Evolutionary conservation across 2,888 invertebrate species (phyloP).

Genomic region (Ochropleura leucogaster): DNA sequence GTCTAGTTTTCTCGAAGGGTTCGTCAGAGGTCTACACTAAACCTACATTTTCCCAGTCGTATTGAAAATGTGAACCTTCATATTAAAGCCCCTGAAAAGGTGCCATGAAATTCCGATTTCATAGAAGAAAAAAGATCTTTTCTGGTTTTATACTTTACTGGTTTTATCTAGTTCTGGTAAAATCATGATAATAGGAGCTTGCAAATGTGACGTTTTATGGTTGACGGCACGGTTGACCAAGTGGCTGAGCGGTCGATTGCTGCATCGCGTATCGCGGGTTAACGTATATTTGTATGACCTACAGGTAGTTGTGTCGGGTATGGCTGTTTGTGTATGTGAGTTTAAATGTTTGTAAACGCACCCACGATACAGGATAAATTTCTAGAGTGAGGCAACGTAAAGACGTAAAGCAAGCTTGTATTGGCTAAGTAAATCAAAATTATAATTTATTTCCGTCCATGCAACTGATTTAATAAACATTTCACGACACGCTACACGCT

Average conservation of each 20-base stretch:
- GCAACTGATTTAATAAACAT: neutral
- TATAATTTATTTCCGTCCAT: neutral
- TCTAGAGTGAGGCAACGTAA: too few relatives aligned
- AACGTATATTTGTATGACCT: too few relatives aligned
- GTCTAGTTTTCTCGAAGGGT: neutral
- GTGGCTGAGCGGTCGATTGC: too few relatives aligned
- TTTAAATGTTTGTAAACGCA: too few relatives aligned
- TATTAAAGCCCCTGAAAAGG: neutral
- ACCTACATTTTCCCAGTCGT: neutral
- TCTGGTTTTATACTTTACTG: neutral
- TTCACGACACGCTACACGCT: neutral
- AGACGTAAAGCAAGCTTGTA: neutral
- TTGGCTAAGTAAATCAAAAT: neutral
- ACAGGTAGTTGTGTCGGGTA: too few relatives aligned
- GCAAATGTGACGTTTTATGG: too few relatives aligned
- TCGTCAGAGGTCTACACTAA: neutral
- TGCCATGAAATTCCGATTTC: neutral
- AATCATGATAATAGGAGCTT: neutral
- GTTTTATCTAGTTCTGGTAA: neutral
- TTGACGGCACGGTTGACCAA: too few relatives aligned
- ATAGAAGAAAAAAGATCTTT: neutral
- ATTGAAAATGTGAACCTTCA: constrained; percentile 1
- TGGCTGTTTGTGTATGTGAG: too few relatives aligned
- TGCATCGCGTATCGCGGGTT: too few relatives aligned
- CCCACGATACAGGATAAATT: too few relatives aligned